A percentile compares a stretch with the other conserved stretches of the same genome.
Evolutionary conservation across 2,888 invertebrate genomes (phyloP).

Genomic region (Beris chalybata): DNA sequence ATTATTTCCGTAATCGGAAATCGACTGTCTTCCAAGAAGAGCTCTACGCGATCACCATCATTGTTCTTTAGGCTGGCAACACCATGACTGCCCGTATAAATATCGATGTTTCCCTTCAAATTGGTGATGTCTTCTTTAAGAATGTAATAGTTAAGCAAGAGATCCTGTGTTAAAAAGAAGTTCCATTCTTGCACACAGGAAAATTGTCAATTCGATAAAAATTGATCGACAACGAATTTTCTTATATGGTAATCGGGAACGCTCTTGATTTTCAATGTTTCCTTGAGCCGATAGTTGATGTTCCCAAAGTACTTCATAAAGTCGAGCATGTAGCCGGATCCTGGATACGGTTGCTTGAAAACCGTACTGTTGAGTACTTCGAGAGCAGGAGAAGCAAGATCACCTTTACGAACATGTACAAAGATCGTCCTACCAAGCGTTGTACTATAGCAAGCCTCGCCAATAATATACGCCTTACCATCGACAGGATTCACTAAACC

Average conservation of each 20-base stretch:
- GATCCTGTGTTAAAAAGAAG: slow-evolving; percentile 44
- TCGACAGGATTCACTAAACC: slow-evolving; percentile 46
- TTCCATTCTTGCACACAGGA: slow-evolving; percentile 46
- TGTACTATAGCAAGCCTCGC: slow-evolving; percentile 46
- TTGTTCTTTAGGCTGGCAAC: slow-evolving; percentile 40
- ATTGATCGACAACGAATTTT: slow-evolving; percentile 42
- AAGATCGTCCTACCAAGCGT: slow-evolving; percentile 44
- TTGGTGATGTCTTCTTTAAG: slow-evolving; percentile 44
- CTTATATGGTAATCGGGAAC: slow-evolving; percentile 41
- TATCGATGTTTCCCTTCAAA: slow-evolving; percentile 39
- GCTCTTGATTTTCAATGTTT: slow-evolving; percentile 35
- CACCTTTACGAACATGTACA: slow-evolving; percentile 44
- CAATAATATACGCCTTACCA: slow-evolving; percentile 42
- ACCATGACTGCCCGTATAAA: slow-evolving; percentile 46
- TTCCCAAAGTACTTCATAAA: slow-evolving; percentile 45
- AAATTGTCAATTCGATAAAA: slow-evolving; percentile 44
- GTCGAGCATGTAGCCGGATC: slow-evolving; percentile 44
- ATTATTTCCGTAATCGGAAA: slow-evolving; percentile 46
- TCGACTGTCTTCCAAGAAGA: slow-evolving; percentile 43
- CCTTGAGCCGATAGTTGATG: slow-evolving; percentile 43
- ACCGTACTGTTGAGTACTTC: slow-evolving; percentile 40
- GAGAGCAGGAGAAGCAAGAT: slow-evolving; percentile 10
- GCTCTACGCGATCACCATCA: slow-evolving; percentile 41
- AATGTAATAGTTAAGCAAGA: slow-evolving; percentile 41
- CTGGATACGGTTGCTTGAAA: slow-evolving; percentile 43